Percentiles rank a stretch among this genome's conserved stretches.
phyloP scores from a whole-genome alignment of 2,113 vertebrate genomes.

The Epinephelus cyanopodus region DNA sequence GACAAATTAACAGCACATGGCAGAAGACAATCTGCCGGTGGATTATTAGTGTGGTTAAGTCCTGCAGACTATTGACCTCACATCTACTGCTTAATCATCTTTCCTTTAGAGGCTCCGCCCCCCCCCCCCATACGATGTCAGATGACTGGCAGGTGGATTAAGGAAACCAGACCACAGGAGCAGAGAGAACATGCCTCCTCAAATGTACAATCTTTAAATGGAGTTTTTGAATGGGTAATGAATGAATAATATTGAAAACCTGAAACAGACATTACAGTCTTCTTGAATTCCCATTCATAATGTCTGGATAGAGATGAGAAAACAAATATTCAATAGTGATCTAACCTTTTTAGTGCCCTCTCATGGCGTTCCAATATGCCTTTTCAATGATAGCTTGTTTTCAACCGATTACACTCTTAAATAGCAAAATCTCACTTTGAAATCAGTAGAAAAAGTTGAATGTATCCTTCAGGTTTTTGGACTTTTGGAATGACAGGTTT shows the following conservation, averaged over 20 bases:
- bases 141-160: slow-evolving; percentile 50
- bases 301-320: background rate
- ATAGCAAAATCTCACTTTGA: background rate
- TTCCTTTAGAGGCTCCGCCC: slow-evolving; percentile 41
- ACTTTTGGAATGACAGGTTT: background rate
- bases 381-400: background rate
- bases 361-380: background rate
- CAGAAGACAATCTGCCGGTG: slow-evolving; percentile 13
- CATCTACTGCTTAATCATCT: slow-evolving; percentile 66
- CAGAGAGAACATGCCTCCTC: background rate
- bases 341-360: background rate
- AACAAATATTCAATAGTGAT: background rate
- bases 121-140: slow-evolving; percentile 40
- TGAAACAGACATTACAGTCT: background rate
- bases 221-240: background rate
- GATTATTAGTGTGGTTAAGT: slow-evolving; percentile 42
- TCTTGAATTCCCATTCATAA: background rate
- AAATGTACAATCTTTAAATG: background rate
- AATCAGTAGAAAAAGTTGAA: background rate
- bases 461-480: background rate
- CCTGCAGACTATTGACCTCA: slow-evolving; percentile 49
- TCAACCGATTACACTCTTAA: background rate
- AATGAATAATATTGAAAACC: background rate
- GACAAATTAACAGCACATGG: slow-evolving; percentile 26
- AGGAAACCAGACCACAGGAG: slow-evolving; percentile 21